Base-by-base conservation (phyloP, 2,888 invertebrate genomes). In the Strigamia maritima region DNA sequence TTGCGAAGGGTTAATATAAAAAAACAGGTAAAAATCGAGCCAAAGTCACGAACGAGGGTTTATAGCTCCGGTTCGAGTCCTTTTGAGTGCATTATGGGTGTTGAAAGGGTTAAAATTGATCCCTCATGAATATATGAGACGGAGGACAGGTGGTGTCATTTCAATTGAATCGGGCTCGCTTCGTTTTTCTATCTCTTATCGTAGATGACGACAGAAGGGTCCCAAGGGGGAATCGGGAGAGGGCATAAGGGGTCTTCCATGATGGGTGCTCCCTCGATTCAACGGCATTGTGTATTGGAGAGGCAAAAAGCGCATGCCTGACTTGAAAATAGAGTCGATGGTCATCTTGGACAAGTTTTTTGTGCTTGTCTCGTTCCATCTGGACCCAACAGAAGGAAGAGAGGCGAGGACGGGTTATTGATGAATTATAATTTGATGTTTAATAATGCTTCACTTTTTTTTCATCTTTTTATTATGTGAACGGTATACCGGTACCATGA, bases 71-170 rank as follows among this genome's bases (percentile, higher is more conserved):
- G 26, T 65, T 65, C 65, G 28, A 10, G 65, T 65, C 1, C 49
- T 49, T 49, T n/a, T n/a, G 49, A n/a, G 49, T 49, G 49, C 49
- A 49, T 49, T 49, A 65, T 65, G 65, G 65, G 65, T 65, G 65
- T 65, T 65, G 65, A 65, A 65, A 65, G 65, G 65, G 65, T 65
- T 65, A 65, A 65, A 31, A 65, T 65, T 65, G 65, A 65, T 65
- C 65, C 65, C 65, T 65, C 65, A 65, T 65, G 65, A 65, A 65
- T 65, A 65, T 65, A 65, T 65, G 65, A 65, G 65, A 65, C 65
- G 65, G 4, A 65, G 65, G 65, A 65, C 65, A 65, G 65, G 65
- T 65, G 65, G 65, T 65, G 65, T 65, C 65, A 65, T 65, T 65
- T 65, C 65, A 65, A 65, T 65, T 28, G 24, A 65, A 65, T 16